A percentile compares a stretch with the other conserved stretches of the same genome.
These are phyloP conservation scores for Dascillus cervinus DNA, from an alignment of 2,888 invertebrate species.

Conservation along the genomic window DNA sequence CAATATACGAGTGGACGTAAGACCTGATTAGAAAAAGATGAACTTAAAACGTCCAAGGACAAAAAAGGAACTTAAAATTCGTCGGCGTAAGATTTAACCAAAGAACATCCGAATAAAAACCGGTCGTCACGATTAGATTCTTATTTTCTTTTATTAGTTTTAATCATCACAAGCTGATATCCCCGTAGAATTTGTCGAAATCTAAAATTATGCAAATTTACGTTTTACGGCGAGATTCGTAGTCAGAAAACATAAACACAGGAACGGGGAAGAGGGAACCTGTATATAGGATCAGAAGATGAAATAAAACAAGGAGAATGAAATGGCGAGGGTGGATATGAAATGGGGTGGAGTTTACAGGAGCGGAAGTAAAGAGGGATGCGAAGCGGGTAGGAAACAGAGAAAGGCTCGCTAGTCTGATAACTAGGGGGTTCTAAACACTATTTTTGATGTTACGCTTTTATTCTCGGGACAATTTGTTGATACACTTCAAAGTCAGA, in stretches of 20 bases:
- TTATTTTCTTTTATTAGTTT: slow-evolving; percentile 14
- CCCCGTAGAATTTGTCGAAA: slow-evolving; percentile 27
- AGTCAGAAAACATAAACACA: slow-evolving; percentile 28
- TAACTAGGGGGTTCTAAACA: slow-evolving; percentile 21
- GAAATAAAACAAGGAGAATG: slow-evolving; percentile 45
- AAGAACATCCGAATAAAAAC: slow-evolving; percentile 16
- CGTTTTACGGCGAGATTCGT: slow-evolving; percentile 33
- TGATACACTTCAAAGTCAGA: slow-evolving; percentile 15
- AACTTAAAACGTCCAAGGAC: slow-evolving; percentile 16
- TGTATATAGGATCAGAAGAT: slow-evolving; percentile 42
- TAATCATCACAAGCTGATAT: slow-evolving; percentile 12
- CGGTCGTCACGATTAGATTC: slow-evolving; percentile 16
- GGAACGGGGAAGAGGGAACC: slow-evolving; percentile 19
- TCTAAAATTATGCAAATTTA: slow-evolving; percentile 42
- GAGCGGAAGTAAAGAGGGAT: slow-evolving; percentile 52
- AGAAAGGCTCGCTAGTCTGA: slow-evolving; percentile 21
- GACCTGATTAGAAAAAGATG: slow-evolving; percentile 23
- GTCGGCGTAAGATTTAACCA: slow-evolving; percentile 11
- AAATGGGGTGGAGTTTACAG: slow-evolving; percentile 49
- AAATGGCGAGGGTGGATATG: slow-evolving; percentile 43
- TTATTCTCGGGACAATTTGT: slow-evolving; percentile 29
- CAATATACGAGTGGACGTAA: slow-evolving; percentile 20
- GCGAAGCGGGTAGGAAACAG: slow-evolving; percentile 37
- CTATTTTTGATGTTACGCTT: slow-evolving; percentile 27
- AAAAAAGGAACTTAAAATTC: slow-evolving; percentile 13